These are phyloP conservation scores for Sternarchorhynchus goeldii DNA, from an alignment of 2,797 vertebrate genomes.

Conservation along the genomic window DNA sequence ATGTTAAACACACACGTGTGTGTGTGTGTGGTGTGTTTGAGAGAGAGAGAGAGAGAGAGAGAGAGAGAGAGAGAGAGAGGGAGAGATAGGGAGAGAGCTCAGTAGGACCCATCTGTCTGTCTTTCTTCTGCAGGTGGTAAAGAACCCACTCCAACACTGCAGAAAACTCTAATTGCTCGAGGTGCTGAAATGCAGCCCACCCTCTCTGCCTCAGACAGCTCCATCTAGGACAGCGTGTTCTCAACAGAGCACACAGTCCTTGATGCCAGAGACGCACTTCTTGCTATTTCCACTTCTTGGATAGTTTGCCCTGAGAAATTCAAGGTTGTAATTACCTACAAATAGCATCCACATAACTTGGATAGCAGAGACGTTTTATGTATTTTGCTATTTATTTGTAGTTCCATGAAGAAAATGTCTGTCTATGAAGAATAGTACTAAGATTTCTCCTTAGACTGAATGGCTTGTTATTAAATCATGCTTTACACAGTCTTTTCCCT, in stretches of 20 bases:
- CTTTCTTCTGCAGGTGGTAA: neutral
- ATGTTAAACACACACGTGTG: too few relatives aligned
- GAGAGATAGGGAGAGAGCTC: neutral
- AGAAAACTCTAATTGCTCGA: neutral
- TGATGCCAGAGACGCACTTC: constrained; percentile 51
- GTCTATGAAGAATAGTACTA: neutral
- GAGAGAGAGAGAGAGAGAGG: neutral
- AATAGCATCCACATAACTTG: constrained; percentile 59
- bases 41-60: neutral
- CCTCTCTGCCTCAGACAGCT: constrained; percentile 28
- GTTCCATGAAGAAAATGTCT: constrained; percentile 52
- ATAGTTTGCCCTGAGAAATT: constrained; percentile 63
- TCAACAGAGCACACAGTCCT: constrained; percentile 39
- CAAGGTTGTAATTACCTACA: constrained; percentile 68
- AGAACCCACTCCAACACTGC: neutral
- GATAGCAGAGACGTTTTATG: constrained; percentile 52
- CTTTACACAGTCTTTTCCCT: neutral
- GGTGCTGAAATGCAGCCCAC: constrained; percentile 25
- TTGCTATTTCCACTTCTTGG: constrained; percentile 62
- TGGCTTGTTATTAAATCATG: neutral
- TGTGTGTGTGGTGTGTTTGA: too few relatives aligned
- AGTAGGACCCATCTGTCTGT: neutral
- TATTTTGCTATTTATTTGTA: constrained; percentile 52
- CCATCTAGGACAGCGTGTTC: constrained; percentile 57
- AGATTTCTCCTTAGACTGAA: neutral